A percentile compares a stretch with the other conserved stretches of the same genome.
Evolutionary conservation across 1,140 invertebrate genomes (phyloP).

Genomic region (Episyrphus balteatus): DNA sequence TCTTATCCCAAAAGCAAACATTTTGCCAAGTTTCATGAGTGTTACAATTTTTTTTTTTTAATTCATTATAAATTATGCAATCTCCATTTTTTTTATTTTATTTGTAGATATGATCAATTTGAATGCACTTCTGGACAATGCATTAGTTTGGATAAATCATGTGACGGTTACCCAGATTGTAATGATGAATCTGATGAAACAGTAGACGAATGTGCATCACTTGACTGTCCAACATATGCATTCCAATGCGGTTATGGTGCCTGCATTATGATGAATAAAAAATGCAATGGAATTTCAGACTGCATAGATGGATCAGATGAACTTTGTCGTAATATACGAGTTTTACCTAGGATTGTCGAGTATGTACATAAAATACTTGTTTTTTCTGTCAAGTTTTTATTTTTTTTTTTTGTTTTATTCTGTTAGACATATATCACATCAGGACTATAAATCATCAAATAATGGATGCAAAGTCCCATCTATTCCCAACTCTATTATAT

Average conservation of each 20-base stretch:
- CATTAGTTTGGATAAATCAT: constrained; percentile 18
- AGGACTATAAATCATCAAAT: too few relatives aligned
- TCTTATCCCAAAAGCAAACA: too few relatives aligned
- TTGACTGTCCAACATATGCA: constrained; percentile 31
- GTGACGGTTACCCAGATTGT: constrained; percentile 59
- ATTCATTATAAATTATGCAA: too few relatives aligned
- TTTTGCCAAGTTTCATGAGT: too few relatives aligned
- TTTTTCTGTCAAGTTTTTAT: too few relatives aligned
- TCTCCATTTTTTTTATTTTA: too few relatives aligned
- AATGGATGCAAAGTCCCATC: too few relatives aligned
- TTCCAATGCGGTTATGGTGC: constrained; percentile 46
- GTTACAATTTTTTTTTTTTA: too few relatives aligned
- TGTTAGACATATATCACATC: too few relatives aligned
- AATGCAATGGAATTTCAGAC: constrained; percentile 41
- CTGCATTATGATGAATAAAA: constrained; percentile 50
- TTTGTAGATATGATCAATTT: neutral
- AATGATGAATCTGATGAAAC: constrained; percentile 52
- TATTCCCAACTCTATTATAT: too few relatives aligned
- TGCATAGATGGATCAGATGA: constrained; percentile 50
- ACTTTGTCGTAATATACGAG: constrained; percentile 5
- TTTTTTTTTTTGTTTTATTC: too few relatives aligned
- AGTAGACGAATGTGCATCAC: constrained; percentile 21
- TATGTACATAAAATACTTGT: too few relatives aligned
- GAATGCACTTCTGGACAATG: constrained; percentile 3
- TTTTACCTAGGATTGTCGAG: neutral